Evolutionary conservation across 1,140 invertebrate species (phyloP), one percentile per base, ranked within the genome.

Genomic region (Psilanteris sp.): DNA sequence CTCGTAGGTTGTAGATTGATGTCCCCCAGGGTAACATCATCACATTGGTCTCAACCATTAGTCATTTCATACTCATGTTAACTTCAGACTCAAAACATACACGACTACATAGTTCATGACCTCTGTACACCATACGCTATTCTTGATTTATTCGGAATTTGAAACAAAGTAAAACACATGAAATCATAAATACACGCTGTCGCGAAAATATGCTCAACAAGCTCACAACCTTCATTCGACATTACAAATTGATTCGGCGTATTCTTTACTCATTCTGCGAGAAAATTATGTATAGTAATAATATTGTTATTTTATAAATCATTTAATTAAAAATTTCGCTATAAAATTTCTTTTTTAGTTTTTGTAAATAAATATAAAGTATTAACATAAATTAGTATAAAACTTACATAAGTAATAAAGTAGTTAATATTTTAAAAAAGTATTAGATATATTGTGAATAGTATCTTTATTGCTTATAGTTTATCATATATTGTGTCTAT

Each of bases 61-160:
- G 82, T 85, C 83, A 83, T 80, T 79, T 66, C 66, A n/a, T n/a
- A 54, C 43, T 66, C 77, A 68, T 73, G 81, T 80, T 80, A 83
- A 79, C 78, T 82, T 80, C 67, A 80, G 52, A 71, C 71, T 81
- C 74, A 79, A 80, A 82, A 80, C 81, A 81, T 39, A 73, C 72
- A 80, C 76, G 46, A 74, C 66, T 29, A 66, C 57, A 43, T 70
- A 57, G 75, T 79, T 79, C 74, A 75, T 77, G 76, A 79, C 68
- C 61, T 50, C 37, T 27, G 52, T 67, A 52, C 43, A 46, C 54
- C 32, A 31, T 27, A 24, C 48, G 34, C 20, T 50, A 66, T 72
- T 52, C 39, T 22, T 52, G 74, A 81, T 83, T 76, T 75, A 73
- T 76, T 66, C 13, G 29, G 15, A 52, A 39, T 43, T 31, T 22